A percentile compares a stretch with the other conserved stretches of the same genome.
Evolutionary conservation across 2,797 vertebrate genomes (phyloP).

Genomic region (Philypnodon macrostomus): DNA sequence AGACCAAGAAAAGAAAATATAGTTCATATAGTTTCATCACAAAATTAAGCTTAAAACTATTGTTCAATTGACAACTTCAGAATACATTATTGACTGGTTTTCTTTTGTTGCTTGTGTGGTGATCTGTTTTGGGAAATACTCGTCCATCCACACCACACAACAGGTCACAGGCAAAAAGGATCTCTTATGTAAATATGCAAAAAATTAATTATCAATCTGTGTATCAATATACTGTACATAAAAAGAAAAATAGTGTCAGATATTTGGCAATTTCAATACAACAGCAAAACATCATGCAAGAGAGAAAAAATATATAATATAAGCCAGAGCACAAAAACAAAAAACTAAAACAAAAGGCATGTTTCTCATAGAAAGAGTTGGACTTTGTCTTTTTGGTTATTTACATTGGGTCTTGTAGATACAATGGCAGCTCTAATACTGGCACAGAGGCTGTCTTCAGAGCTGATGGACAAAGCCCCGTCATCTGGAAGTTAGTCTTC

Average conservation of each 20-base stretch:
- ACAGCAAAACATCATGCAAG: no score
- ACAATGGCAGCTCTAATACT: no score
- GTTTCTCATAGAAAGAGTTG: constrained; percentile 46
- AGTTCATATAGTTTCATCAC: no score
- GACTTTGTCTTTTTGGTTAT: constrained; percentile 41
- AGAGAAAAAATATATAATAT: no score
- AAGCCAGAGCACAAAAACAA: constrained; percentile 13
- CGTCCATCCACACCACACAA: not conserved
- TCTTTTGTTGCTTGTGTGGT: not conserved
- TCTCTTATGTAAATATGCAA: no score
- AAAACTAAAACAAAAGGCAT: constrained; percentile 38
- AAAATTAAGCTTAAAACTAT: no score
- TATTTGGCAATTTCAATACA: no score
- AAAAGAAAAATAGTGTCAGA: no score
- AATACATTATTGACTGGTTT: not conserved
- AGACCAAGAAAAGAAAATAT: no score
- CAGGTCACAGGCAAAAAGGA: constrained; percentile 12
- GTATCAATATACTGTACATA: not conserved
- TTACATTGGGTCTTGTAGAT: constrained; percentile 50
- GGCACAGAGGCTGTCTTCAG: constrained; percentile 52
- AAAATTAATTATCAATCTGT: not conserved
- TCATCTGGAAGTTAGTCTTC: constrained; percentile 31
- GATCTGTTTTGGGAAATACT: not conserved
- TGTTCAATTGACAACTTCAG: no score
- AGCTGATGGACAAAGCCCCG: constrained; percentile 38